phyloP scores from a whole-genome alignment of 2,888 invertebrate genomes.

The Tenthredo distinguenda region DNA sequence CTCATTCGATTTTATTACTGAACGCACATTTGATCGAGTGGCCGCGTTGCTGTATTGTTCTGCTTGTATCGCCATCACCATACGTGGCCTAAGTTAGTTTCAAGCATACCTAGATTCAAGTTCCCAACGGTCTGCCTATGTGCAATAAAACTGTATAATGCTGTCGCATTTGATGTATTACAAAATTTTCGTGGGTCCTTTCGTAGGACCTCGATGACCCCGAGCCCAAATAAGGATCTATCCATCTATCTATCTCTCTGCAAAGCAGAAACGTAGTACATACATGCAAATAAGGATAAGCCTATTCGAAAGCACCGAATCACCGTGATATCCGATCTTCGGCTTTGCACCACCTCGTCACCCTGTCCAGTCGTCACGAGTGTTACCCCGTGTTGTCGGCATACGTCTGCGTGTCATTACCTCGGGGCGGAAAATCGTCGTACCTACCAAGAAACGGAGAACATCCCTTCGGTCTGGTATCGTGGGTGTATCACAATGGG shows the following conservation, averaged over 20 bases:
- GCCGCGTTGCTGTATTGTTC: background rate
- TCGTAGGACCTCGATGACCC: background rate
- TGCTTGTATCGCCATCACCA: background rate
- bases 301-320: conserved; percentile 11
- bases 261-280: background rate
- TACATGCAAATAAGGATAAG: background rate
- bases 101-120: background rate
- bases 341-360: background rate
- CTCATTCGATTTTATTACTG: background rate
- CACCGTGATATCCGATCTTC: conserved; percentile 30
- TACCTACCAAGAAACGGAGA: conserved; percentile 24
- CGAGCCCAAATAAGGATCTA: background rate
- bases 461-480: conserved; percentile 35
- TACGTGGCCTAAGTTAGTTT: background rate
- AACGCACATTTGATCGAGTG: background rate
- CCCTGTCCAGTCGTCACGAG: background rate
- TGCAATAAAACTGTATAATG: background rate
- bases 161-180: background rate
- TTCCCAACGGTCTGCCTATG: background rate
- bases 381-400: background rate
- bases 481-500: conserved; percentile 49
- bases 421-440: background rate
- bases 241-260: background rate
- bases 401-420: background rate
- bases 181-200: background rate